Conservation (phyloP, 2,888 invertebrate species). For the Drosophila tripunctata region DNA sequence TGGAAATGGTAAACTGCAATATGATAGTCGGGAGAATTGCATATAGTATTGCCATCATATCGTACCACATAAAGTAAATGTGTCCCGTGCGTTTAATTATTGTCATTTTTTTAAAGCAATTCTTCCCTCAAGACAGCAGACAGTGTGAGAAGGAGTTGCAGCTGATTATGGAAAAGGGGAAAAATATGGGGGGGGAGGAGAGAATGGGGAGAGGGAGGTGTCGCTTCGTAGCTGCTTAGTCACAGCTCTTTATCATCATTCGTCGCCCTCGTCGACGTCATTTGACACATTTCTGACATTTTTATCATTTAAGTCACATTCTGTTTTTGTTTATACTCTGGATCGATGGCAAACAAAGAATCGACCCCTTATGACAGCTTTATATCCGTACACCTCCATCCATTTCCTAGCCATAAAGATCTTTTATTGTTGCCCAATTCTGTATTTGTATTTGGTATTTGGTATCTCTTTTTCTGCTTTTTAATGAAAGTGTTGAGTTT, state of each 20-base stretch:
- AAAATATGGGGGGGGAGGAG: background rate
- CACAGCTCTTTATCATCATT: slow-evolving; percentile 77
- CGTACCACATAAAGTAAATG: slow-evolving; percentile 67
- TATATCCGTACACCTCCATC: slow-evolving; percentile 23
- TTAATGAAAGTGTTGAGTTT: slow-evolving; percentile 79
- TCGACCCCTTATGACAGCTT: slow-evolving; percentile 60
- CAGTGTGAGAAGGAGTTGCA: background rate
- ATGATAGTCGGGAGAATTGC: slow-evolving; percentile 12
- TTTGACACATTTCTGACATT: slow-evolving; percentile 74
- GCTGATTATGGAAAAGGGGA: background rate
- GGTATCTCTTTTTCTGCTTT: slow-evolving; percentile 35
- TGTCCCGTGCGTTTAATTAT: slow-evolving; percentile 81
- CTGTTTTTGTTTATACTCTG: slow-evolving; percentile 49
- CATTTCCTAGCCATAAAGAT: slow-evolving; percentile 40
- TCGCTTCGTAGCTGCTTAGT: slow-evolving; percentile 52
- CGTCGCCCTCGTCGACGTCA: slow-evolving; percentile 72
- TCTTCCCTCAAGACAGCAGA: slow-evolving; percentile 8
- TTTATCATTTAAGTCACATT: slow-evolving; percentile 77
- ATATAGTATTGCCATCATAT: slow-evolving; percentile 36
- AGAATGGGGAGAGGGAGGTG: slow-evolving; percentile 4
- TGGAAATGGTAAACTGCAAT: slow-evolving; percentile 1
- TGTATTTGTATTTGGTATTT: slow-evolving; percentile 36
- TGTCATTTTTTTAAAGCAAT: slow-evolving; percentile 53
- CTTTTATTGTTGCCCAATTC: slow-evolving; percentile 76
- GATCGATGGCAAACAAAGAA: slow-evolving; percentile 42